Evolutionary conservation across 2,113 vertebrate species (phyloP).

Genomic region (Sylvietta virens): DNA sequence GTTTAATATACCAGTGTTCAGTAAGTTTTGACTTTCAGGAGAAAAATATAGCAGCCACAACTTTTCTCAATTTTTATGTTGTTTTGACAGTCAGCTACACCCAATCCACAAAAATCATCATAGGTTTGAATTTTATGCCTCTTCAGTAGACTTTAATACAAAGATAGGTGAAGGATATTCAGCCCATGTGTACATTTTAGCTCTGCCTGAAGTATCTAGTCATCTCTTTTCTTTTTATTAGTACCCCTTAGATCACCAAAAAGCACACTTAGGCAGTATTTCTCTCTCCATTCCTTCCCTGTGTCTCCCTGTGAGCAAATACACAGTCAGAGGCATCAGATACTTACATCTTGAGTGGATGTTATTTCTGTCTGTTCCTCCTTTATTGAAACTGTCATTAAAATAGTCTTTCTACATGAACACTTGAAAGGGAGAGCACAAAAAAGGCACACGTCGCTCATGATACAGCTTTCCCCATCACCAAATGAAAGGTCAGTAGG

Average conservation of each 20-base stretch:
- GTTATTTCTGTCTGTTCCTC: constrained; percentile 22
- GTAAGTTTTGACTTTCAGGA: neutral
- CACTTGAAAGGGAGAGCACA: neutral
- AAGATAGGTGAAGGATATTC: neutral
- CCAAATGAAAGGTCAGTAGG: constrained; percentile 10
- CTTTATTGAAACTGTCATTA: neutral
- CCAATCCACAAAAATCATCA: neutral
- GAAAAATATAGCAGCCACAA: neutral
- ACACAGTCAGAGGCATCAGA: neutral
- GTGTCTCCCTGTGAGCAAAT: neutral
- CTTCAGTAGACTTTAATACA: neutral
- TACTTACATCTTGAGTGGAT: neutral
- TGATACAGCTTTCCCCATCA: neutral
- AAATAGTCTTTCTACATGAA: neutral
- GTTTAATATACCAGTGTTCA: neutral
- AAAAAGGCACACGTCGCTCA: neutral
- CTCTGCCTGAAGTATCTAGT: neutral
- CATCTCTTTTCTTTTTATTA: neutral
- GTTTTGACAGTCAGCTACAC: neutral
- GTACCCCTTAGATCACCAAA: neutral
- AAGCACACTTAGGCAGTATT: neutral
- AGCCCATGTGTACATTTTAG: neutral
- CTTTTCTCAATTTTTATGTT: neutral
- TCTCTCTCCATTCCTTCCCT: neutral
- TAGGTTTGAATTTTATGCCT: neutral